Evolutionary conservation across 1,140 invertebrate species (phyloP).

Genomic region (Hylaeus anthracinus): DNA sequence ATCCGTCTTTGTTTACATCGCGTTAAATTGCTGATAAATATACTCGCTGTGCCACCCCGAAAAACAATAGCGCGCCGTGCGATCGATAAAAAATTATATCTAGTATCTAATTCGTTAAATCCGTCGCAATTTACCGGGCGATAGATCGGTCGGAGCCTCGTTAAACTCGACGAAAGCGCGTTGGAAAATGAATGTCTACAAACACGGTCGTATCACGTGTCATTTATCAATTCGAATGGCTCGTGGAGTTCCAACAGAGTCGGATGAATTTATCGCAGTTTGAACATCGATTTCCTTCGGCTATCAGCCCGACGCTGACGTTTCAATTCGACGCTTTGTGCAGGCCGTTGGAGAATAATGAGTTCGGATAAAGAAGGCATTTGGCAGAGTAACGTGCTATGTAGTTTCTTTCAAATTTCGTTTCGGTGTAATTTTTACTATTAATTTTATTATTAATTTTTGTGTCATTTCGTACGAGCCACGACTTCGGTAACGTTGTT

Average conservation of each 20-base stretch:
- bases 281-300: slow-evolving; percentile 20
- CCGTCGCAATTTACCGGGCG: neutral
- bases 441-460: too few species aligned
- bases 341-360: too few species aligned
- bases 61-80: too few species aligned
- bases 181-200: slow-evolving; percentile 14
- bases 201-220: slow-evolving; percentile 12
- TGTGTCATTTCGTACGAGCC: too few species aligned
- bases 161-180: slow-evolving; percentile 22
- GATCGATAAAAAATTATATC: too few species aligned
- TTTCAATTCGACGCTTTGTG: neutral
- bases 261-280: slow-evolving; percentile 19
- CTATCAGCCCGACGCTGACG: neutral
- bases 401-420: too few species aligned
- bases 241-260: neutral
- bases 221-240: slow-evolving; percentile 39
- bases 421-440: too few species aligned
- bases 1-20: too few species aligned
- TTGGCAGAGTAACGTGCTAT: neutral
- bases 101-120: slow-evolving; percentile 15
- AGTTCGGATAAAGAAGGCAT: neutral
- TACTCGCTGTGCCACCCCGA: too few species aligned
- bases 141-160: slow-evolving; percentile 20
- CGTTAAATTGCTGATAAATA: too few species aligned
- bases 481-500: too few species aligned